Evolutionary conservation across 2,888 invertebrate genomes (phyloP).

Genomic region (Pandemis corylana): DNA sequence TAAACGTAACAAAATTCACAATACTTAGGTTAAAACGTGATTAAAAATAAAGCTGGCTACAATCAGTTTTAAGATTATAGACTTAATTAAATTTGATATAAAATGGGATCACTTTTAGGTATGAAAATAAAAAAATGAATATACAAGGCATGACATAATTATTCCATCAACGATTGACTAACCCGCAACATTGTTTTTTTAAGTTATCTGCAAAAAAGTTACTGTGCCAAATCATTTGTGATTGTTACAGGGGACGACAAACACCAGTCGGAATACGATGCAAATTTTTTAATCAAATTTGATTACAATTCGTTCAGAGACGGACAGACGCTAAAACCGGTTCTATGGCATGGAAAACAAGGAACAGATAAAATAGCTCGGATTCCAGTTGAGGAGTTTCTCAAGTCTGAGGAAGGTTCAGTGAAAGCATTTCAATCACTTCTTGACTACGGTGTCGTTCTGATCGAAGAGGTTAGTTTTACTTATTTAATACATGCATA

Average conservation of each 20-base stretch:
- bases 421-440: constrained; percentile 79
- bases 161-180: too few relatives aligned
- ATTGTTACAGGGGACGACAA: constrained; percentile 83
- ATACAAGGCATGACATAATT: too few relatives aligned
- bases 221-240: too few relatives aligned
- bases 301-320: constrained; percentile 65
- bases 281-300: constrained; percentile 76
- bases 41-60: too few relatives aligned
- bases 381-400: constrained; percentile 75
- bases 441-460: constrained; percentile 82
- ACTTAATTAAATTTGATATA: too few relatives aligned
- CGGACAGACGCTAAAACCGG: constrained; percentile 59
- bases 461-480: constrained; percentile 69
- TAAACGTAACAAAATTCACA: too few relatives aligned
- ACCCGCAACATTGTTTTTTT: too few relatives aligned
- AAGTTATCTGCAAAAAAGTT: too few relatives aligned
- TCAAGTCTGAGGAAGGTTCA: constrained; percentile 73
- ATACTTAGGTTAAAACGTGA: too few relatives aligned
- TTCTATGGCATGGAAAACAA: constrained; percentile 78
- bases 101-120: too few relatives aligned
- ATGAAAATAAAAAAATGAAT: too few relatives aligned
- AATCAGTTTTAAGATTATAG: too few relatives aligned
- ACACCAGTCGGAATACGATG: constrained; percentile 81
- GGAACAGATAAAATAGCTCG: constrained; percentile 68
- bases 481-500: background rate